A percentile compares a stretch with the other conserved stretches of the same genome.
Evolutionary conservation across 2,797 vertebrate species (phyloP).

Genomic region (Strix occidentalis): DNA sequence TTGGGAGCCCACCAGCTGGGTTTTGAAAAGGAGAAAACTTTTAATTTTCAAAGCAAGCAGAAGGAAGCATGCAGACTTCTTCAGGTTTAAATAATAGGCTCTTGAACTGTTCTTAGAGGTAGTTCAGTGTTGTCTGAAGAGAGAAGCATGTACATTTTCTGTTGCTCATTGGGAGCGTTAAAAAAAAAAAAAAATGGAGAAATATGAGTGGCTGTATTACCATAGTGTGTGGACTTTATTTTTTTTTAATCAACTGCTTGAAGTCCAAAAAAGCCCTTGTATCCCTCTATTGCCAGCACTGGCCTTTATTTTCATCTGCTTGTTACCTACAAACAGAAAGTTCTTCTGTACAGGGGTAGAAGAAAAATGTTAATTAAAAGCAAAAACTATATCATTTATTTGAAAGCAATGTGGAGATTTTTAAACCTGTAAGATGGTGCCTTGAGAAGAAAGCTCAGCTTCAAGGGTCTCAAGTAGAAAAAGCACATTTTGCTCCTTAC

Average conservation of each 20-base stretch:
- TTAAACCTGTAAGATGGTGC: neutral
- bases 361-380: neutral
- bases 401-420: neutral
- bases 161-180: neutral
- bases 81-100: neutral
- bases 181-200: neutral
- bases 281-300: neutral
- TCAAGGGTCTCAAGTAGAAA: neutral
- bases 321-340: neutral
- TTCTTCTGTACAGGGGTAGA: neutral
- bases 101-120: neutral
- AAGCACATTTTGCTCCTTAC: neutral
- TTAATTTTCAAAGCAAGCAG: neutral
- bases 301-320: neutral
- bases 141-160: neutral
- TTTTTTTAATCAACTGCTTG: neutral
- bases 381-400: accelerated
- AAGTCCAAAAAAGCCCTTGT: neutral
- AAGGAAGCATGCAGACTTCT: neutral
- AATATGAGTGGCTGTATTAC: neutral
- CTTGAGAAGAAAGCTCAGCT: neutral
- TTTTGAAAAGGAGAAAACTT: neutral
- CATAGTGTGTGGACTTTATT: neutral
- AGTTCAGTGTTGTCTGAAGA: neutral
- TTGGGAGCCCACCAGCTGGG: neutral